Percentiles rank a stretch among this genome's conserved stretches.
Evolutionary conservation across 2,888 invertebrate species (phyloP).

Genomic region (Troides aeacus): DNA sequence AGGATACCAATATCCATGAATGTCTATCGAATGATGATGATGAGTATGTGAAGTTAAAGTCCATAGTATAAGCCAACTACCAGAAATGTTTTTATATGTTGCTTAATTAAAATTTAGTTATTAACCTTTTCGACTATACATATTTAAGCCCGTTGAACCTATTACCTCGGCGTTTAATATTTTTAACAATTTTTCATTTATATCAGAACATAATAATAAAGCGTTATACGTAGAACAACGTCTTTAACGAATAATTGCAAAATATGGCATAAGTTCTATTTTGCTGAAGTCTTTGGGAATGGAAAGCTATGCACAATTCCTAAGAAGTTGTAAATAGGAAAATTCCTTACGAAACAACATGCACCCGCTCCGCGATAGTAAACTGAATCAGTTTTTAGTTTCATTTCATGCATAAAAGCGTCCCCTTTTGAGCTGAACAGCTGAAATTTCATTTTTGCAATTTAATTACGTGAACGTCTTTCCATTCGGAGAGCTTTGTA

Average conservation of each 20-base stretch:
- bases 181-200: too few relatives aligned
- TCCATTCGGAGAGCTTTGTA: conserved; percentile 13
- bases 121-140: too few relatives aligned
- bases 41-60: too few relatives aligned
- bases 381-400: conserved; percentile 24
- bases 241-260: background rate
- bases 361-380: conserved; percentile 2
- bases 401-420: conserved; percentile 17
- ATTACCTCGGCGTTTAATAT: too few relatives aligned
- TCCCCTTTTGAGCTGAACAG: conserved; percentile 15
- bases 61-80: too few relatives aligned
- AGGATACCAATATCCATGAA: too few relatives aligned
- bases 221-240: background rate
- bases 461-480: conserved; percentile 26
- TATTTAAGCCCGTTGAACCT: too few relatives aligned
- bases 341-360: conserved; percentile 15
- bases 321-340: conserved; percentile 1
- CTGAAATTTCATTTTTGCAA: conserved; percentile 25
- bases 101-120: too few relatives aligned
- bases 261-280: conserved; percentile 1
- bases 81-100: too few relatives aligned
- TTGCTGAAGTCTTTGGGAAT: conserved; percentile 9
- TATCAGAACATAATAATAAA: too few relatives aligned
- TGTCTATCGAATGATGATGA: too few relatives aligned
- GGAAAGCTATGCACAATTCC: conserved; percentile 13